A percentile compares a stretch with the other conserved stretches of the same genome.
phyloP scores from a whole-genome alignment of 1,140 invertebrate species.

The Maniola jurtina region DNA sequence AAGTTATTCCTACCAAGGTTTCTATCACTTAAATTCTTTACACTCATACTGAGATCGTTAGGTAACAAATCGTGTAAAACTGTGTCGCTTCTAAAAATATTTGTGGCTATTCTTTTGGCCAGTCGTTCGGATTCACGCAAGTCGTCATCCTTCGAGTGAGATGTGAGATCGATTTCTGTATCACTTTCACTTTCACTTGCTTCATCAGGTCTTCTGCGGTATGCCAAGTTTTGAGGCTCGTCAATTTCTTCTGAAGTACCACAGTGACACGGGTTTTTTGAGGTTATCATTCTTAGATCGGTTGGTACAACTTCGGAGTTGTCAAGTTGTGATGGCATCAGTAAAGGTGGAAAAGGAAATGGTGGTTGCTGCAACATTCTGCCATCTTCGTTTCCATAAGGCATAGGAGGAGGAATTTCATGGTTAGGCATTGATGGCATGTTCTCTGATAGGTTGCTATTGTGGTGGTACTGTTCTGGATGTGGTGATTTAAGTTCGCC shows the following conservation, averaged over 20 bases:
- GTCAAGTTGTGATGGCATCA: conserved; percentile 56
- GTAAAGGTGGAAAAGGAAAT: conserved; percentile 57
- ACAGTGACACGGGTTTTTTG: conserved; percentile 55
- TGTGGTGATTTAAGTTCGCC: conserved; percentile 57
- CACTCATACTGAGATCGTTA: conserved; percentile 73
- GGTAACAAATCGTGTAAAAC: conserved; percentile 72
- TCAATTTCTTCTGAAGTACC: conserved; percentile 47
- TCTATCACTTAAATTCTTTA: conserved; percentile 49
- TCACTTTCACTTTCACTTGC: conserved; percentile 71
- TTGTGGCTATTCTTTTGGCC: conserved; percentile 68
- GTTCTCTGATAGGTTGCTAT: conserved; percentile 47
- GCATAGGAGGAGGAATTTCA: conserved; percentile 52
- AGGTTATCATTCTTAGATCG: conserved; percentile 61
- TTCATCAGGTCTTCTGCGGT: conserved; percentile 51
- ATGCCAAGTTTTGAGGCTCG: conserved; percentile 63
- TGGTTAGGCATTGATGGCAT: conserved; percentile 44
- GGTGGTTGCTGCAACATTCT: conserved; percentile 56
- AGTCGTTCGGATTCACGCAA: conserved; percentile 67
- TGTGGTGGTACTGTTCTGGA: conserved; percentile 56
- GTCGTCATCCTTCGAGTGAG: conserved; percentile 74
- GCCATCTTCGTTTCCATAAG: conserved; percentile 52
- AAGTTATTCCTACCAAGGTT: conserved; percentile 48
- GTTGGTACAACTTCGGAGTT: conserved; percentile 59
- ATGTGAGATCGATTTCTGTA: conserved; percentile 76
- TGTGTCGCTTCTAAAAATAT: conserved; percentile 67